Percentiles rank a stretch among this genome's conserved stretches.
These are phyloP conservation scores for Zaprionus camerounensis DNA, from an alignment of 1,140 invertebrate species.

Conservation along the genomic window DNA sequence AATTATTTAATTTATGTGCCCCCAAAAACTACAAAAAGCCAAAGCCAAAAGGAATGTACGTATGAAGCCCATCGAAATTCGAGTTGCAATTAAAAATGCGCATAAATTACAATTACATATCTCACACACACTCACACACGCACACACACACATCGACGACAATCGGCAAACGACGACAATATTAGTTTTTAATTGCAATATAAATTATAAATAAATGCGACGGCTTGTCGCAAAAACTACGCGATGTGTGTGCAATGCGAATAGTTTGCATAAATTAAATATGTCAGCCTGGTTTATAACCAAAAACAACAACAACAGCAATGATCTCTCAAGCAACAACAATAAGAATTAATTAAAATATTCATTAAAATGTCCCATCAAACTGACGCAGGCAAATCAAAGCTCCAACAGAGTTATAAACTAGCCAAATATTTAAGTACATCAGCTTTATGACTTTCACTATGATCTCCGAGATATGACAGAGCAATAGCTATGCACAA, in stretches of 20 bases:
- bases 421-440: not conserved
- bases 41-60: constrained; percentile 34
- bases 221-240: constrained; percentile 27
- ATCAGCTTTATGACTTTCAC: not conserved
- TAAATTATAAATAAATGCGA: constrained; percentile 79
- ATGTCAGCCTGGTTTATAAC: constrained; percentile 20
- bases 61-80: constrained; percentile 15
- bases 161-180: constrained; percentile 54
- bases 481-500: not conserved
- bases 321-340: constrained; percentile 25
- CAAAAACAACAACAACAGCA: constrained; percentile 6
- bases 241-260: constrained; percentile 13
- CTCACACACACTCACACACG: constrained; percentile 7
- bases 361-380: constrained; percentile 59
- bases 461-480: not conserved
- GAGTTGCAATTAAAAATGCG: constrained; percentile 73
- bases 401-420: not conserved
- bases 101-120: constrained; percentile 73
- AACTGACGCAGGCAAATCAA: constrained; percentile 44
- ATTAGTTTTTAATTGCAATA: constrained; percentile 82
- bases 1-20: constrained; percentile 78
- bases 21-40: constrained; percentile 38
- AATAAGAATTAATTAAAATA: constrained; percentile 80
- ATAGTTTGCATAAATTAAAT: constrained; percentile 74
- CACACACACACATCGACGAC: not conserved